Evolutionary conservation across 2,113 vertebrate species (phyloP).

Genomic region (Azemiops feae): DNA sequence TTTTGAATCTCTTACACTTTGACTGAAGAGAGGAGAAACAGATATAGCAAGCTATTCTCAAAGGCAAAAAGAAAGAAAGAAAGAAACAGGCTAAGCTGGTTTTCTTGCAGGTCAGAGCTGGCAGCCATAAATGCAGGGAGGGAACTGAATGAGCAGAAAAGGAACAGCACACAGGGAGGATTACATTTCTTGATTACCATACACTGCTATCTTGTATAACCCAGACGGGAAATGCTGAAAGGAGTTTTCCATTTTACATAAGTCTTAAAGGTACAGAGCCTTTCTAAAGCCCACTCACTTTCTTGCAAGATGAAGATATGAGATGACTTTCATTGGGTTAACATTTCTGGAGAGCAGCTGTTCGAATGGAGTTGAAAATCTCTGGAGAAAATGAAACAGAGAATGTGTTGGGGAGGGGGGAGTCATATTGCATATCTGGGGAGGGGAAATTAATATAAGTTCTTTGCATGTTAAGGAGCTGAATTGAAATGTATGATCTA

Average conservation of each 20-base stretch:
- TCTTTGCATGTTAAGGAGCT: slow-evolving; percentile 23
- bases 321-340: background rate
- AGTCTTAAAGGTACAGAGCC: background rate
- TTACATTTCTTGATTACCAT: background rate
- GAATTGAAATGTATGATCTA: slow-evolving; percentile 5
- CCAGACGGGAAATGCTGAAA: background rate
- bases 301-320: background rate
- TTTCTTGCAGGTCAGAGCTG: background rate
- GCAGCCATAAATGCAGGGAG: background rate
- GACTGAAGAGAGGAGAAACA: background rate
- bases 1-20: background rate
- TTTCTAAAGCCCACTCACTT: background rate
- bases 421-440: background rate
- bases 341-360: background rate
- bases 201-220: background rate
- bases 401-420: background rate
- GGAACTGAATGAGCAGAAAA: background rate
- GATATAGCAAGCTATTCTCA: background rate
- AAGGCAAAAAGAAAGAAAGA: background rate
- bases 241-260: background rate
- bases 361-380: background rate
- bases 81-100: background rate
- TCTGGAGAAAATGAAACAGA: background rate
- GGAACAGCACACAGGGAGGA: background rate
- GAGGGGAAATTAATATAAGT: slow-evolving; percentile 14